Conservation (phyloP, 1,140 invertebrate species). For the Pogonognathellus flavescens region DNA sequence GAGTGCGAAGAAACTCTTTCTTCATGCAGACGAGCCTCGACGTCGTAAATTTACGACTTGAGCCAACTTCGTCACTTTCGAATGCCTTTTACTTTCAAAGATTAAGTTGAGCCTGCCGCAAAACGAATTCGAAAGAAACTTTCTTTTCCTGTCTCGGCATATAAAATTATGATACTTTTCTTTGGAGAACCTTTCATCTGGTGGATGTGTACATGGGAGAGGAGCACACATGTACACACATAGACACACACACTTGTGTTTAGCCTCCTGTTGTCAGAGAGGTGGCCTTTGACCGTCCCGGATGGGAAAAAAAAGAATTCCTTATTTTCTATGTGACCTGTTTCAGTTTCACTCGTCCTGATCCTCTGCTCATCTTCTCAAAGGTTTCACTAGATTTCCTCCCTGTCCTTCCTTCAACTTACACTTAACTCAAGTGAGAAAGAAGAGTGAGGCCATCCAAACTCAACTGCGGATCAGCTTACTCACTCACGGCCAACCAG, state of each 20-base stretch:
- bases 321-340: slow-evolving; percentile 33
- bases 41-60: slow-evolving; percentile 60
- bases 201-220: no score
- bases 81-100: slow-evolving; percentile 55
- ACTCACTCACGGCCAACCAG: slow-evolving; percentile 19
- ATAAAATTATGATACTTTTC: slow-evolving; percentile 1
- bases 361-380: slow-evolving; percentile 24
- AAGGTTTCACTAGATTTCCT: slow-evolving; percentile 12
- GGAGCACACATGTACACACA: background rate
- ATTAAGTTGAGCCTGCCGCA: slow-evolving; percentile 57
- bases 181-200: background rate
- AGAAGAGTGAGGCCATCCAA: background rate
- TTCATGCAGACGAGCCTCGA: slow-evolving; percentile 35
- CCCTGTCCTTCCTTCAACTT: background rate
- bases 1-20: slow-evolving; percentile 51
- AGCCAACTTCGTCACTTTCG: slow-evolving; percentile 64
- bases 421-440: background rate
- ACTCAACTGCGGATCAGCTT: slow-evolving; percentile 34
- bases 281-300: slow-evolving; percentile 23
- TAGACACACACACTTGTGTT: slow-evolving; percentile 16
- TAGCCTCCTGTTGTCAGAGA: background rate
- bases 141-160: slow-evolving; percentile 12
- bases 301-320: slow-evolving; percentile 2
- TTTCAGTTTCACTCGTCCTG: background rate
- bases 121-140: slow-evolving; percentile 51